Evolutionary conservation across 1,140 invertebrate genomes (phyloP).

Genomic region (Nymphalis io): DNA sequence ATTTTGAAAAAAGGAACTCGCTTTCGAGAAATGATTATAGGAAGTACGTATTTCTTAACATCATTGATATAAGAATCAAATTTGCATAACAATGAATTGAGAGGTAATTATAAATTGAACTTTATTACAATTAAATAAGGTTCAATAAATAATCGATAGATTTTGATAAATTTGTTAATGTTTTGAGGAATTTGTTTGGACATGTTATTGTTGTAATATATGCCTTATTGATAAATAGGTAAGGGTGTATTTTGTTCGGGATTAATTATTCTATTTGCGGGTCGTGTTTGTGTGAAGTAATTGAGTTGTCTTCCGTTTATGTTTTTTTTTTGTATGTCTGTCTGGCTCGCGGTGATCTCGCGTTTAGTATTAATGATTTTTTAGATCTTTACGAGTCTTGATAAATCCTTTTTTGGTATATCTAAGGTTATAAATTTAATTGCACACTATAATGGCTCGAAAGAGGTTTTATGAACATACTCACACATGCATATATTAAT

Average conservation of each 20-base stretch:
- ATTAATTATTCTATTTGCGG: slow-evolving; percentile 47
- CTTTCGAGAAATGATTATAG: slow-evolving; percentile 13
- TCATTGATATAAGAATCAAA: background rate
- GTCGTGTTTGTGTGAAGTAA: slow-evolving; percentile 58
- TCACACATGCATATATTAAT: no score
- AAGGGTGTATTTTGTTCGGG: slow-evolving; percentile 23
- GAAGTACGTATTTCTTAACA: background rate
- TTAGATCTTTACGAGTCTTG: slow-evolving; percentile 44
- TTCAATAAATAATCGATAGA: slow-evolving; percentile 1
- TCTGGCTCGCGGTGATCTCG: slow-evolving; percentile 33
- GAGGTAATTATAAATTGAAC: slow-evolving; percentile 1
- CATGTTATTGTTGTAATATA: background rate
- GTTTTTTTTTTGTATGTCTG: slow-evolving; percentile 58
- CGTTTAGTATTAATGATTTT: slow-evolving; percentile 52
- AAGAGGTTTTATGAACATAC: background rate
- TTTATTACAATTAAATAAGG: slow-evolving; percentile 17
- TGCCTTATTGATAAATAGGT: slow-evolving; percentile 13
- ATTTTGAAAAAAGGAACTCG: background rate
- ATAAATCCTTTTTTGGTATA: slow-evolving; percentile 29
- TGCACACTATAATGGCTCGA: slow-evolving; percentile 25
- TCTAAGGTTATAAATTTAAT: slow-evolving; percentile 36
- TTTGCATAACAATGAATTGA: background rate
- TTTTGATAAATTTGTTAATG: slow-evolving; percentile 4
- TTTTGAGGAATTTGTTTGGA: slow-evolving; percentile 7
- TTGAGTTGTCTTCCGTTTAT: slow-evolving; percentile 63